These are phyloP conservation scores for Notothenia coriiceps DNA, from an alignment of 2,113 vertebrate genomes.

Conservation along the genomic window DNA sequence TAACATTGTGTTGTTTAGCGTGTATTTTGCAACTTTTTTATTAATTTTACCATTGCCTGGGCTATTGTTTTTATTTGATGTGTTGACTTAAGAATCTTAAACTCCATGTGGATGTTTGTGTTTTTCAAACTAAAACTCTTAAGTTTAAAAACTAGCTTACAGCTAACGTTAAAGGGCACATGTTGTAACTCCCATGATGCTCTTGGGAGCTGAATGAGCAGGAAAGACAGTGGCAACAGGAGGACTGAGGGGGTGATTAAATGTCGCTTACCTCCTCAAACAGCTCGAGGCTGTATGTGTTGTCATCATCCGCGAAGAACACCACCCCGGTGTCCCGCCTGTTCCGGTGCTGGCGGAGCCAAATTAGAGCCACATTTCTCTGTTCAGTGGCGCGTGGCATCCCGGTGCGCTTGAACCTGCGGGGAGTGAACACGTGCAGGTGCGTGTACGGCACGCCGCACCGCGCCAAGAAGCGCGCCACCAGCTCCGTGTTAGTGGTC, in stretches of 20 bases:
- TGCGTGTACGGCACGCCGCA: slow-evolving; percentile 91
- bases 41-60: neutral
- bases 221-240: neutral
- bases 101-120: neutral
- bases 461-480: slow-evolving; percentile 89
- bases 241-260: too few species aligned
- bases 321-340: slow-evolving; percentile 89
- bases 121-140: neutral
- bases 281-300: slow-evolving; percentile 98
- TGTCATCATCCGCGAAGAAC: slow-evolving; percentile 98
- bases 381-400: slow-evolving; percentile 97
- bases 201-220: neutral
- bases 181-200: neutral
- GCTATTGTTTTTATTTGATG: neutral
- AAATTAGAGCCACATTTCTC: slow-evolving; percentile 92
- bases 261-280: slow-evolving; percentile 91
- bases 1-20: too few species aligned
- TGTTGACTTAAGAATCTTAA: neutral
- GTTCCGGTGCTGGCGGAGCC: slow-evolving; percentile 90
- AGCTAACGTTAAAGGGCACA: neutral
- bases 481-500: slow-evolving; percentile 89
- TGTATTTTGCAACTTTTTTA: too few species aligned
- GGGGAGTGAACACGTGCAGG: slow-evolving; percentile 93
- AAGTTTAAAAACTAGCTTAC: neutral
- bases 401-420: slow-evolving; percentile 93